These are phyloP conservation scores for Plemyria rubiginata DNA, from an alignment of 2,888 invertebrate species.

Conservation along the genomic window DNA sequence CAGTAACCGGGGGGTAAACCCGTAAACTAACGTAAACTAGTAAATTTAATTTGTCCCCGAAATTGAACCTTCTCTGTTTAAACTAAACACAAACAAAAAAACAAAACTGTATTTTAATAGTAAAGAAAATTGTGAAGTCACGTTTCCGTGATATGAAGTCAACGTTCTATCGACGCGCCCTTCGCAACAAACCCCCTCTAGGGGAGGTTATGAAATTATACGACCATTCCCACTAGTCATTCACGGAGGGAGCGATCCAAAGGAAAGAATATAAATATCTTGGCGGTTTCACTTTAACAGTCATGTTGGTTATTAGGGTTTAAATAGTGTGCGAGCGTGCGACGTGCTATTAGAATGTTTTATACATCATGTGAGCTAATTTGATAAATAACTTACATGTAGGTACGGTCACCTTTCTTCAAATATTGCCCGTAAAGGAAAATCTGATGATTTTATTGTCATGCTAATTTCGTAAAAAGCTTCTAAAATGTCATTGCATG, in stretches of 20 bases:
- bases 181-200: slow-evolving; percentile 40
- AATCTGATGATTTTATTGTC: too few relatives aligned
- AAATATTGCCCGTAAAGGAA: too few relatives aligned
- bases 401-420: too few relatives aligned
- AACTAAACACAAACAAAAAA: too few relatives aligned
- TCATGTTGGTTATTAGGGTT: slow-evolving; percentile 23
- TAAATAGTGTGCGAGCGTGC: slow-evolving; percentile 6
- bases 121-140: slow-evolving; percentile 39
- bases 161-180: slow-evolving; percentile 52
- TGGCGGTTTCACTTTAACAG: slow-evolving; percentile 35
- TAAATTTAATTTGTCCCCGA: slow-evolving; percentile 1
- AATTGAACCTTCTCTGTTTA: not conserved
- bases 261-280: slow-evolving; percentile 47
- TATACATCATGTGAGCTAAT: not conserved
- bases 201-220: slow-evolving; percentile 63
- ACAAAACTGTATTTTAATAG: slow-evolving; percentile 39
- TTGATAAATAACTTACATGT: too few relatives aligned
- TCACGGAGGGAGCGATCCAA: slow-evolving; percentile 51
- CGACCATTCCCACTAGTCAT: slow-evolving; percentile 60
- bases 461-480: slow-evolving; percentile 9
- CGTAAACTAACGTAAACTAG: too few relatives aligned
- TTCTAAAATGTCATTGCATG: slow-evolving; percentile 32
- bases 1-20: too few relatives aligned
- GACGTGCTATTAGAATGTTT: slow-evolving; percentile 9
- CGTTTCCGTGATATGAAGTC: slow-evolving; percentile 45